Conservation (phyloP, 2,113 vertebrate species). For the Sclerurus mexicanus region DNA sequence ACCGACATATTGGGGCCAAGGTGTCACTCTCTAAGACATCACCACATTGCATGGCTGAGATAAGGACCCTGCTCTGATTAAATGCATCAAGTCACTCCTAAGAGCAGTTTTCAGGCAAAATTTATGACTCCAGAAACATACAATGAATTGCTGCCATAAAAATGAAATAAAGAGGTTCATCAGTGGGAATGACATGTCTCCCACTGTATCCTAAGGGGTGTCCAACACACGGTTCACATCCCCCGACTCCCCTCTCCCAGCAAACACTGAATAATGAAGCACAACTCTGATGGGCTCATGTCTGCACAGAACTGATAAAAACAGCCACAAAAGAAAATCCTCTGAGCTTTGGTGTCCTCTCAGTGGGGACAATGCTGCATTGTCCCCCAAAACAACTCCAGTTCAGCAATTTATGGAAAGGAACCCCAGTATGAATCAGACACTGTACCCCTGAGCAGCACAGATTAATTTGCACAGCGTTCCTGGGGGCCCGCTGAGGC, state of each 20-base stretch:
- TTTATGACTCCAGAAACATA: neutral
- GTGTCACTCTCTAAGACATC: neutral
- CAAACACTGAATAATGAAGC: neutral
- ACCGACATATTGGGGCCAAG: neutral
- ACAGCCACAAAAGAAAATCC: neutral
- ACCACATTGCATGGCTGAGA: neutral
- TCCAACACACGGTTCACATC: neutral
- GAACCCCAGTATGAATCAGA: neutral
- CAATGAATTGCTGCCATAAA: neutral
- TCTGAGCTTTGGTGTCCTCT: neutral
- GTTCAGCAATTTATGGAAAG: neutral
- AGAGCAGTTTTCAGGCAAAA: slow-evolving; percentile 10
- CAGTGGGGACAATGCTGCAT: neutral
- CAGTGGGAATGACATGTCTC: neutral
- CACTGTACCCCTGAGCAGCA: neutral
- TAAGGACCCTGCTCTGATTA: slow-evolving; percentile 35
- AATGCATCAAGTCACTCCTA: neutral
- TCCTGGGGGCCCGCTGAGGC: neutral
- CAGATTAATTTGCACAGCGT: neutral
- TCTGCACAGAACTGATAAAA: slow-evolving; percentile 30
- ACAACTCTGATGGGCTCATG: neutral
- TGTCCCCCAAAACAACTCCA: neutral
- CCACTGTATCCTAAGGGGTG: neutral
- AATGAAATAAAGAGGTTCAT: neutral
- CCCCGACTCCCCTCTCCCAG: neutral